Evolutionary conservation across 2,113 vertebrate genomes (phyloP).

Genomic region (Prionailurus viverrinus): DNA sequence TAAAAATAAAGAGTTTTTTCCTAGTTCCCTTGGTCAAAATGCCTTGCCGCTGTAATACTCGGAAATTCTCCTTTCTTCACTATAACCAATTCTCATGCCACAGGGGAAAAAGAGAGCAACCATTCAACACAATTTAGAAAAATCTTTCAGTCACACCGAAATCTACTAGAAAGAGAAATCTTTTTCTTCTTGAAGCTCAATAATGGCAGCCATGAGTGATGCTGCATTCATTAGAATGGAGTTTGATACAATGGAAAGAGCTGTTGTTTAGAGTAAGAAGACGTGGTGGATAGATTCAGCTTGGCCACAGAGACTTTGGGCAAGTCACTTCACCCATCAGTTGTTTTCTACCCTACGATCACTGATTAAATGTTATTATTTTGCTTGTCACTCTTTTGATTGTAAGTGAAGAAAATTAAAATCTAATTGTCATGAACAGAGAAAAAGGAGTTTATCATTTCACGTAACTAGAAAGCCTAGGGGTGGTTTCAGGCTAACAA

Average conservation of each 20-base stretch:
- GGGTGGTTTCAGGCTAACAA: background rate
- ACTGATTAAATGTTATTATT: background rate
- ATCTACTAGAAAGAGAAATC: background rate
- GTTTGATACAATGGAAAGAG: background rate
- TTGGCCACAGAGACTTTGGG: background rate
- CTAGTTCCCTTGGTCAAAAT: background rate
- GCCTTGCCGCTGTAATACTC: background rate
- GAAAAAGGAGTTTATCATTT: background rate
- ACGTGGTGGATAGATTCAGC: background rate
- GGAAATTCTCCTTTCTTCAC: background rate
- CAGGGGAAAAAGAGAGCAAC: background rate
- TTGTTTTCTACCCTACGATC: background rate
- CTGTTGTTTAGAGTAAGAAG: background rate
- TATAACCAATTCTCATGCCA: background rate
- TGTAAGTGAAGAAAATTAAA: background rate
- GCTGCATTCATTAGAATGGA: background rate
- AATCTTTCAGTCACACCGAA: background rate
- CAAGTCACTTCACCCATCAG: background rate
- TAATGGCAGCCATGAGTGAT: background rate
- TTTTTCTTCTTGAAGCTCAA: background rate
- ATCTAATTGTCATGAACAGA: background rate
- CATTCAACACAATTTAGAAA: background rate
- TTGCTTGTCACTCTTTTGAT: background rate
- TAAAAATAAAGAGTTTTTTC: background rate
- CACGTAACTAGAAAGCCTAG: background rate